These are phyloP conservation scores for Botia kubotai DNA, from an alignment of 2,797 vertebrate genomes.

Conservation along the genomic window DNA sequence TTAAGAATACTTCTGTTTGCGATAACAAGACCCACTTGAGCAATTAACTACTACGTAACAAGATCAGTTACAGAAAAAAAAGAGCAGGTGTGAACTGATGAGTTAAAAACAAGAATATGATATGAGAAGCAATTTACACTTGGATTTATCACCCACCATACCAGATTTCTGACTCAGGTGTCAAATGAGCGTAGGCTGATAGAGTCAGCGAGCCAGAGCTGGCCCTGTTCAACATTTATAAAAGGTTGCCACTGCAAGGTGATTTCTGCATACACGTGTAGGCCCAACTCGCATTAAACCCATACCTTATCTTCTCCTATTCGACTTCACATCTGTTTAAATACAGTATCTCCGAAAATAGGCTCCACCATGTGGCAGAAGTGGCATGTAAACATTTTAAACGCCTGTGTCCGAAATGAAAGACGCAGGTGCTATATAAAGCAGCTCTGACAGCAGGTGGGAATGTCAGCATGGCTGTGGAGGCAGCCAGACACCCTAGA, in stretches of 20 bases:
- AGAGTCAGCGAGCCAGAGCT: constrained; percentile 4
- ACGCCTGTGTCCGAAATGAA: constrained; percentile 30
- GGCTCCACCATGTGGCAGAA: constrained; percentile 3
- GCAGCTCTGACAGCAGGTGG: constrained; percentile 71
- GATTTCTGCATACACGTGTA: neutral
- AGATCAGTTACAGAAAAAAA: constrained; percentile 17
- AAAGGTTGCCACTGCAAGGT: neutral
- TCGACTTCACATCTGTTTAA: constrained; percentile 19
- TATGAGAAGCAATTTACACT: constrained; percentile 43
- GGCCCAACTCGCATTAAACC: neutral
- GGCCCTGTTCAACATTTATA: constrained; percentile 14
- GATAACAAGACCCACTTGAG: constrained; percentile 33
- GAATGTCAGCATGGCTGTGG: constrained; percentile 66
- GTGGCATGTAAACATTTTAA: constrained; percentile 51
- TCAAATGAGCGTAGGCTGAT: constrained; percentile 33
- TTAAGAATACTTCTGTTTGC: constrained; percentile 28
- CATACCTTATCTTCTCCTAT: neutral
- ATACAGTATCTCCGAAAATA: constrained; percentile 23
- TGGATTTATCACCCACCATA: constrained; percentile 31
- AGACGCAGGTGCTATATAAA: constrained; percentile 55
- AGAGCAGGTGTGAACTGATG: constrained; percentile 41
- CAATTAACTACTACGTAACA: constrained; percentile 23
- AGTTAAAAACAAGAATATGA: constrained; percentile 38
- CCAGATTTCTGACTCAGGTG: constrained; percentile 37
- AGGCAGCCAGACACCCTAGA: constrained; percentile 54